Percentiles rank a stretch among this genome's conserved stretches.
phyloP scores from a whole-genome alignment of 2,888 invertebrate species.

The Euzetes globulus region DNA sequence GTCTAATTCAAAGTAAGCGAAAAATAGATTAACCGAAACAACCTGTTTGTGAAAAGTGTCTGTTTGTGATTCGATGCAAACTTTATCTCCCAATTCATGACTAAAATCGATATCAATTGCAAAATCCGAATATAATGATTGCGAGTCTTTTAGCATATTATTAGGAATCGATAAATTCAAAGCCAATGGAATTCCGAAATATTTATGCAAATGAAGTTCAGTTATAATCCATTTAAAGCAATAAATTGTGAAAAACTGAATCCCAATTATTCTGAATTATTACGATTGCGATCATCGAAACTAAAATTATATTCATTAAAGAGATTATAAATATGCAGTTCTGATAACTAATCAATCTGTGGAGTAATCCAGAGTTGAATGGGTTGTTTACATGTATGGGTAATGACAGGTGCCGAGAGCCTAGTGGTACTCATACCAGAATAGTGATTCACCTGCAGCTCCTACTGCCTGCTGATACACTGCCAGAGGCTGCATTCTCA shows the following conservation, averaged over 20 bases:
- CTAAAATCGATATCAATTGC: slow-evolving; percentile 1
- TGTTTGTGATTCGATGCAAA: not conserved
- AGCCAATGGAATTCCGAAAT: not conserved
- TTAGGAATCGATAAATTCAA: not conserved
- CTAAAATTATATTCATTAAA: slow-evolving; percentile 29
- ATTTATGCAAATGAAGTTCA: slow-evolving; percentile 18
- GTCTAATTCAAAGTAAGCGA: not conserved
- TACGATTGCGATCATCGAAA: slow-evolving; percentile 23
- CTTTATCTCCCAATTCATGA: slow-evolving; percentile 11
- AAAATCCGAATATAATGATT: not conserved
- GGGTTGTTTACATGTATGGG: slow-evolving; percentile 32
- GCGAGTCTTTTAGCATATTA: not conserved
- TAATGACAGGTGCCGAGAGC: slow-evolving; percentile 31
- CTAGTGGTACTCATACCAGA: slow-evolving; percentile 28
- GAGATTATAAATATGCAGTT: slow-evolving; percentile 10
- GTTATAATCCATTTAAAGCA: not conserved
- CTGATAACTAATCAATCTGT: slow-evolving; percentile 30
- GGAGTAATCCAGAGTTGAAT: not conserved
- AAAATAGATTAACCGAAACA: not conserved
- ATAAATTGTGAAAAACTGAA: slow-evolving; percentile 24
- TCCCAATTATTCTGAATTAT: slow-evolving; percentile 14
- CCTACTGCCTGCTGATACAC: slow-evolving; percentile 30
- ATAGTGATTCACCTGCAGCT: slow-evolving; percentile 32
- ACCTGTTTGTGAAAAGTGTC: not conserved
- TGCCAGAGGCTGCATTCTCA: slow-evolving; percentile 29